Conservation (phyloP, 1,140 invertebrate species). For the Euura lappo region DNA sequence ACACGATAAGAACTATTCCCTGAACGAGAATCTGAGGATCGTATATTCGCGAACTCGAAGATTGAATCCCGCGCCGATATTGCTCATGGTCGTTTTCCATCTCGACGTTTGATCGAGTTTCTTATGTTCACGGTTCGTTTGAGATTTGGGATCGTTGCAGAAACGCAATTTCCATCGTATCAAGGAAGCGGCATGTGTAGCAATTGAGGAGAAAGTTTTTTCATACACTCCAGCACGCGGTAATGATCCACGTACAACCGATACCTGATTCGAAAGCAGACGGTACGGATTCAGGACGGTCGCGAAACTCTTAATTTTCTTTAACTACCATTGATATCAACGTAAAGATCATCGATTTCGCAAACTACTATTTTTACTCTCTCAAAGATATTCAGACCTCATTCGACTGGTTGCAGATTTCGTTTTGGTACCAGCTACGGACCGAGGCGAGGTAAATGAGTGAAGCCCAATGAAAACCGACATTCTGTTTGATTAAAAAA, state of each 20-base stretch:
- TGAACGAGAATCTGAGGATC: too few species aligned
- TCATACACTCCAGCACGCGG: neutral
- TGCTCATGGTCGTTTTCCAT: too few species aligned
- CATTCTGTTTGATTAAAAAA: neutral
- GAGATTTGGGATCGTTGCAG: neutral
- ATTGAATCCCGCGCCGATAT: neutral
- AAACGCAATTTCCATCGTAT: neutral
- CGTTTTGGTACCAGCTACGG: neutral
- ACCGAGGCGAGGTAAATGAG: neutral
- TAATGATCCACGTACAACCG: neutral
- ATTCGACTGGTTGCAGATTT: neutral
- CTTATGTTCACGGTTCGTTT: neutral
- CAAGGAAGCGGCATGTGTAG: too few species aligned
- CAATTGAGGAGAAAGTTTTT: conserved; percentile 11
- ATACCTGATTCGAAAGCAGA: neutral
- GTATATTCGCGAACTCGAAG: neutral
- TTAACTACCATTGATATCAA: too few species aligned
- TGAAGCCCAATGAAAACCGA: neutral
- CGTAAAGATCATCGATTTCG: too few species aligned
- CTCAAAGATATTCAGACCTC: too few species aligned
- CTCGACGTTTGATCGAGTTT: too few species aligned
- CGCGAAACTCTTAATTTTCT: neutral
- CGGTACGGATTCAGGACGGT: neutral
- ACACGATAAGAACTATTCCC: too few species aligned
- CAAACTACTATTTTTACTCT: too few species aligned